A percentile compares a stretch with the other conserved stretches of the same genome.
Conservation (phyloP, 2,888 invertebrate species). For the Cantharis rustica region DNA sequence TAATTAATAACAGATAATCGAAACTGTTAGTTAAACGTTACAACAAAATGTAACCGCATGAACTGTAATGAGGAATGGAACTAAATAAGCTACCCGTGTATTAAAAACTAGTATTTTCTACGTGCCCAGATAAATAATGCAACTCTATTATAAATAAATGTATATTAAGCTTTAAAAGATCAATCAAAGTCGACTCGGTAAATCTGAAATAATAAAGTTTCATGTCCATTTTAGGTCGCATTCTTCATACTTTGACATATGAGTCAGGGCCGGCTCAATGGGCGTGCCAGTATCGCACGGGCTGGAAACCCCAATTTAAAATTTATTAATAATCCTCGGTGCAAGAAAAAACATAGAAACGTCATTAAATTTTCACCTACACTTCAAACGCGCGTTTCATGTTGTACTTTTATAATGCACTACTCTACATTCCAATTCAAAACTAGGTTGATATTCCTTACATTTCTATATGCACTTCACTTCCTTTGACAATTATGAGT, state of each 20-base stretch:
- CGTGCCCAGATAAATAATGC: slow-evolving; percentile 7
- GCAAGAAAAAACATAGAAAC: no score
- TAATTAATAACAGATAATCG: background rate
- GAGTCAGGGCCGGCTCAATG: slow-evolving; percentile 1
- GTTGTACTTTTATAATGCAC: no score
- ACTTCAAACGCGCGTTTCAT: no score
- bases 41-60: slow-evolving; percentile 2
- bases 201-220: slow-evolving; percentile 22
- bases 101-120: slow-evolving; percentile 10
- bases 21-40: background rate
- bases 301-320: background rate
- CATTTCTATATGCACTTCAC: no score
- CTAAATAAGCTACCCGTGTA: background rate
- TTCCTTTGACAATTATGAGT: no score
- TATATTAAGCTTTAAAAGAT: slow-evolving; percentile 10
- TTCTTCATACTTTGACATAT: slow-evolving; percentile 20
- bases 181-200: slow-evolving; percentile 17
- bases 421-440: no score
- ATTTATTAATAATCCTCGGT: no score
- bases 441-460: no score
- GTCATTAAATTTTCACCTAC: no score
- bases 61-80: slow-evolving; percentile 5
- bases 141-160: slow-evolving; percentile 3
- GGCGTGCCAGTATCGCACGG: background rate
- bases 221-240: slow-evolving; percentile 20